Conservation (phyloP, 2,888 invertebrate species). For the Tuta absoluta region DNA sequence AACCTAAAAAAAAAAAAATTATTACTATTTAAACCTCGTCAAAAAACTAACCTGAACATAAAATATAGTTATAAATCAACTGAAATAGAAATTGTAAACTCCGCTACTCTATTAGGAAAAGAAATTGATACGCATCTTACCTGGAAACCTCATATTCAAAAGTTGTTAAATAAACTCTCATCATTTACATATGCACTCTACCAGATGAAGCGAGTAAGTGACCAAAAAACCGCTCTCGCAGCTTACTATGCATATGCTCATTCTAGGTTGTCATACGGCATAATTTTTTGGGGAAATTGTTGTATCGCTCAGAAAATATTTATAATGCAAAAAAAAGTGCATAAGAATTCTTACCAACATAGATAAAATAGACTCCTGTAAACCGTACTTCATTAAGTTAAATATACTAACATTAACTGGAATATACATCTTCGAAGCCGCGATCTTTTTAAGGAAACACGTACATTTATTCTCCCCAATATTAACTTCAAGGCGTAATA, state of each 20-base stretch:
- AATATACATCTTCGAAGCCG: too few species aligned
- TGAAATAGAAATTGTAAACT: conserved; percentile 27
- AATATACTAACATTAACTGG: too few species aligned
- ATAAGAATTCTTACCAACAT: too few species aligned
- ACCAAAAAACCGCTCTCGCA: conserved; percentile 20
- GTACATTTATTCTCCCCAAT: too few species aligned
- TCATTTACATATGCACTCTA: conserved; percentile 30
- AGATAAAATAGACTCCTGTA: too few species aligned
- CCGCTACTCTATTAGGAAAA: conserved; percentile 28
- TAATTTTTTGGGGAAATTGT: conserved; percentile 24
- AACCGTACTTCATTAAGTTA: too few species aligned
- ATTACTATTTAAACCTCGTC: conserved; percentile 29
- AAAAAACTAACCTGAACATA: conserved; percentile 28
- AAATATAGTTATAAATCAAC: conserved; percentile 23
- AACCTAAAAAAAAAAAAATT: conserved; percentile 30
- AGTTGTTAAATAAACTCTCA: too few species aligned
- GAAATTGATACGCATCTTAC: conserved; percentile 28
- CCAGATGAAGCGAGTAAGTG: conserved; percentile 27
- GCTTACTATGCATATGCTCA: conserved; percentile 31
- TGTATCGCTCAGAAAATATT: too few species aligned
- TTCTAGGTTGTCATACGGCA: conserved; percentile 26
- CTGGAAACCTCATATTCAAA: conserved; percentile 32
- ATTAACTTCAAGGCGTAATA: too few species aligned
- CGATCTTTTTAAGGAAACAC: too few species aligned
- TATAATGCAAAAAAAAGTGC: too few species aligned